phyloP scores from a whole-genome alignment of 2,113 vertebrate species.

The Tapirus terrestris region DNA sequence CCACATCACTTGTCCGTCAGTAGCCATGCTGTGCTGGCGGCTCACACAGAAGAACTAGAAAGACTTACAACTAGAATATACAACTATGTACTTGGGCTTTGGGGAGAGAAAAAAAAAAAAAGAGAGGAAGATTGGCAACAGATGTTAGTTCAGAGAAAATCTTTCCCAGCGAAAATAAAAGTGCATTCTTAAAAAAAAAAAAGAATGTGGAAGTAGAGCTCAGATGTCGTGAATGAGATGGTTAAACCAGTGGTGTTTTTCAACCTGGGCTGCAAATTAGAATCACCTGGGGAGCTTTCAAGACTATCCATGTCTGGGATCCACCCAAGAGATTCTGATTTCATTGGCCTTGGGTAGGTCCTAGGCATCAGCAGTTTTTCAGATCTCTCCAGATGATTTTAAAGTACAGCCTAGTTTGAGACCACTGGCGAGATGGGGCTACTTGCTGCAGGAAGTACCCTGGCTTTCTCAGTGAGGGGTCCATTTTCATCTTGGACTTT shows the following conservation, averaged over 20 bases:
- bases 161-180: no score
- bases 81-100: no score
- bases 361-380: background rate
- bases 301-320: background rate
- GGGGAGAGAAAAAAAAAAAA: no score
- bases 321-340: background rate
- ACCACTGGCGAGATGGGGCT: background rate
- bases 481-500: constrained; percentile 33
- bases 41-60: no score
- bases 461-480: constrained; percentile 19
- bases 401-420: constrained; percentile 21
- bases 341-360: background rate
- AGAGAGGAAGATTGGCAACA: no score
- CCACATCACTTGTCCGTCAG: no score
- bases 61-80: no score
- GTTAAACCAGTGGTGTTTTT: constrained; percentile 6
- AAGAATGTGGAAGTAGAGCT: background rate
- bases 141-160: no score
- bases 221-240: background rate
- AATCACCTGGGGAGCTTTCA: background rate
- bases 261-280: background rate
- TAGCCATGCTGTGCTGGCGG: no score
- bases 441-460: background rate
- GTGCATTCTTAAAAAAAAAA: no score
- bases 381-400: background rate